Evolutionary conservation across 2,888 invertebrate genomes (phyloP).

Genomic region (Tenthredo amoena): DNA sequence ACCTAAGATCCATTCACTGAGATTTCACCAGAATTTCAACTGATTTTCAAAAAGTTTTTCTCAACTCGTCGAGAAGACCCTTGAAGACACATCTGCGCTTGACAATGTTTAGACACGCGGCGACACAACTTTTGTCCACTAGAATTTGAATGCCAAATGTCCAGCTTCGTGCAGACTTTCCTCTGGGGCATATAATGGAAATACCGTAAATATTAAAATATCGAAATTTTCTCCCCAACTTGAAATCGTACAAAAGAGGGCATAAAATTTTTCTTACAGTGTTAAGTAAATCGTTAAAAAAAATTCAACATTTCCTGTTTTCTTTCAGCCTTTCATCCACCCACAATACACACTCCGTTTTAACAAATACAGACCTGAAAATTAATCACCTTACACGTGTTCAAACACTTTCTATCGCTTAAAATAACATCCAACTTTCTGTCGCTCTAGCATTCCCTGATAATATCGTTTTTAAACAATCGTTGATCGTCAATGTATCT

Average conservation of each 20-base stretch:
- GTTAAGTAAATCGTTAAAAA: constrained; percentile 25
- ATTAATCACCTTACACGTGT: constrained; percentile 32
- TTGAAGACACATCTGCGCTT: constrained; percentile 72
- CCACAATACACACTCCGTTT: constrained; percentile 1
- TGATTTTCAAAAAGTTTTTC: constrained; percentile 52
- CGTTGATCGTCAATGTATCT: neutral
- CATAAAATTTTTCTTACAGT: neutral
- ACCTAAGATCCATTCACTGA: constrained; percentile 6
- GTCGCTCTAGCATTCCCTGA: neutral
- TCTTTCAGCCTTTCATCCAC: neutral
- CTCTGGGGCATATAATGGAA: constrained; percentile 71
- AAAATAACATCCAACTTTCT: neutral
- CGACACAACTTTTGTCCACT: constrained; percentile 73
- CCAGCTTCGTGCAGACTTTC: constrained; percentile 55
- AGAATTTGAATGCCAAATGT: constrained; percentile 72
- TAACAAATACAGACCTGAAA: neutral
- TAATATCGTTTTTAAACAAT: neutral
- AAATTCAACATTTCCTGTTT: constrained; percentile 9
- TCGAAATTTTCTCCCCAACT: constrained; percentile 53
- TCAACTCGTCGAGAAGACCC: constrained; percentile 34
- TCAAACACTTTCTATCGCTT: constrained; percentile 1
- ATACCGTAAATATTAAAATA: constrained; percentile 70
- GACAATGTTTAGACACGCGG: constrained; percentile 75
- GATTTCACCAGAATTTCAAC: neutral
- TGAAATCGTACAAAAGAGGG: constrained; percentile 30